Conservation (phyloP, 2,797 vertebrate species). For the Lates japonicus region DNA sequence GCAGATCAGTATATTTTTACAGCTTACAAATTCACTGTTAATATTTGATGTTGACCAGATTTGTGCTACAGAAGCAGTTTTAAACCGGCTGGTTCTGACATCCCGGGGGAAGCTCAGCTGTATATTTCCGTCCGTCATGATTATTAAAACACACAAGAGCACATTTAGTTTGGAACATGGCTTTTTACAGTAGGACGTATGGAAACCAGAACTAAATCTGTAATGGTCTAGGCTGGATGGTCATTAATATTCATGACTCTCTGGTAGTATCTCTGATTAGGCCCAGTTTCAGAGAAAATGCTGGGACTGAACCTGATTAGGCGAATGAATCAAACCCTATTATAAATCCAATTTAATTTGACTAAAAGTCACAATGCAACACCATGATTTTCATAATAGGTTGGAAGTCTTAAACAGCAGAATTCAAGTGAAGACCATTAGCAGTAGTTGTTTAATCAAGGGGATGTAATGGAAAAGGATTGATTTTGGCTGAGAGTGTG, state of each 20-base stretch:
- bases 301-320: conserved; percentile 58
- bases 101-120: neutral
- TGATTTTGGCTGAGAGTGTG: conserved; percentile 16
- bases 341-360: conserved; percentile 53
- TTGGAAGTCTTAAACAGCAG: conserved; percentile 16
- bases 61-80: conserved; percentile 51
- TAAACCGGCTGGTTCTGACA: neutral
- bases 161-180: conserved; percentile 33
- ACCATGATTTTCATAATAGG: conserved; percentile 11
- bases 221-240: conserved; percentile 6
- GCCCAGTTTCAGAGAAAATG: conserved; percentile 43
- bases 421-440: conserved; percentile 4
- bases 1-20: conserved; percentile 21
- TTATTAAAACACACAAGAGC: conserved; percentile 59
- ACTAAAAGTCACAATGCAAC: conserved; percentile 31
- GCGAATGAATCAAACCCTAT: conserved; percentile 49
- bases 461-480: conserved; percentile 27
- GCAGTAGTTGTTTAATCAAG: conserved; percentile 33
- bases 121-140: conserved; percentile 13
- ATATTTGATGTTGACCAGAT: conserved; percentile 60
- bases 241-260: conserved; percentile 66
- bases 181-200: conserved; percentile 29
- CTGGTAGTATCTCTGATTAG: conserved; percentile 50
- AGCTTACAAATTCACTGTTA: conserved; percentile 48
- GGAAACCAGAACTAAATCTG: conserved; percentile 45